Evolutionary conservation across 1,140 invertebrate genomes (phyloP).

Genomic region (Cyclina sinensis): DNA sequence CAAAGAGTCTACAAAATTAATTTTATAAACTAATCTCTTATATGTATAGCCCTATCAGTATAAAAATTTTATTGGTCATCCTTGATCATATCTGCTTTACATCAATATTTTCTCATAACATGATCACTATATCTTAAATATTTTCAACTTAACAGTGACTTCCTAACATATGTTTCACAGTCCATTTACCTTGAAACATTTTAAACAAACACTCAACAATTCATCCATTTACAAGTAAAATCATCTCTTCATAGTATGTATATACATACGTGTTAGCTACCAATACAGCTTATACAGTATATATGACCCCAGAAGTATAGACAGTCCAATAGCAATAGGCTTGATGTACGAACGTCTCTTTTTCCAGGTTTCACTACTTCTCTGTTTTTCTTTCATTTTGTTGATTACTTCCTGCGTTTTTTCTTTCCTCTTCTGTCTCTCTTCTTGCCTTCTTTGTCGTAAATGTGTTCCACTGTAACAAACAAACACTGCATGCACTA

Average conservation of each 20-base stretch:
- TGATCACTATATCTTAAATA: too few species aligned
- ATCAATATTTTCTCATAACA: too few species aligned
- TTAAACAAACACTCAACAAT: neutral
- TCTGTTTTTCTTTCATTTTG: constrained; percentile 60
- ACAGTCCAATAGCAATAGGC: constrained; percentile 55
- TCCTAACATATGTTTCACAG: neutral
- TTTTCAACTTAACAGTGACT: too few species aligned
- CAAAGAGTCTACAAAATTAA: too few species aligned
- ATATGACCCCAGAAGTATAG: constrained; percentile 49
- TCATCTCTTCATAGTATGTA: too few species aligned
- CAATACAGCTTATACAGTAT: constrained; percentile 47
- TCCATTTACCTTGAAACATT: neutral
- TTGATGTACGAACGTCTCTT: constrained; percentile 52
- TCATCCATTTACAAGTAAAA: too few species aligned
- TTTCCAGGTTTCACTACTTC: constrained; percentile 61
- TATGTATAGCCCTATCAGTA: neutral
- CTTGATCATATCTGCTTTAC: too few species aligned
- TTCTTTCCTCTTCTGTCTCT: constrained; percentile 60
- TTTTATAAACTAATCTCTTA: too few species aligned
- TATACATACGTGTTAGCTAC: constrained; percentile 37
- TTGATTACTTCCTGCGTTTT: constrained; percentile 56
- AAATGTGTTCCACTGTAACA: constrained; percentile 46
- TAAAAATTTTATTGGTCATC: neutral
- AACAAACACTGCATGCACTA: too few species aligned
- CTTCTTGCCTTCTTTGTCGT: constrained; percentile 53